phyloP scores from a whole-genome alignment of 2,113 vertebrate species.

The Lathamus discolor region DNA sequence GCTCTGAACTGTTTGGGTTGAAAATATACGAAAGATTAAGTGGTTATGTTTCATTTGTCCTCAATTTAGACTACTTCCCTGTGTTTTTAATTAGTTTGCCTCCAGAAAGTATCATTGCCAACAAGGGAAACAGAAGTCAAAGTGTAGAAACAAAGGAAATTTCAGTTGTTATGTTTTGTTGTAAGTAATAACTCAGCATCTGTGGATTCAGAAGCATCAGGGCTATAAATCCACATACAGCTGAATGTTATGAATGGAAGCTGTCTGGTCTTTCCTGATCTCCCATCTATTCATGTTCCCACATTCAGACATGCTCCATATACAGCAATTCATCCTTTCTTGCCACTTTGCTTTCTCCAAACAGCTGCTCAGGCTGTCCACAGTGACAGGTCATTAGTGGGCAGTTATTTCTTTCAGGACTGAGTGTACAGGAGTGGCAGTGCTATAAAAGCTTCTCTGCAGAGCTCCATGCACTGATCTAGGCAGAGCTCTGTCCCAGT shows the following conservation, averaged over 20 bases:
- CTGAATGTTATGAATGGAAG: conserved; percentile 54
- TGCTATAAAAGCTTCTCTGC: neutral
- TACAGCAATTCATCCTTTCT: conserved; percentile 49
- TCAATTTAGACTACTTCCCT: neutral
- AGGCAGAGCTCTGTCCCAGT: neutral
- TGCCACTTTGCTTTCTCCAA: neutral
- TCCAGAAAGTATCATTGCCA: conserved; percentile 15
- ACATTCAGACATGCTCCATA: conserved; percentile 26
- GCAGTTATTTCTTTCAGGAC: conserved; percentile 17
- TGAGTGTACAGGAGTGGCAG: neutral
- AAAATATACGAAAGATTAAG: neutral
- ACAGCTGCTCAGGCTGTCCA: conserved; percentile 38
- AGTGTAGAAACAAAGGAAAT: neutral
- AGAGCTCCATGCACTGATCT: neutral
- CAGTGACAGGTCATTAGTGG: conserved; percentile 55
- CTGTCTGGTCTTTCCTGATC: neutral
- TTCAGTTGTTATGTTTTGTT: conserved; percentile 15
- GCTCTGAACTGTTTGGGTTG: neutral
- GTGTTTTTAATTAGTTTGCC: neutral
- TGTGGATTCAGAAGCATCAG: neutral
- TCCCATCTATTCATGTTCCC: conserved; percentile 62
- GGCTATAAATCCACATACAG: conserved; percentile 44
- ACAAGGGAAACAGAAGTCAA: neutral
- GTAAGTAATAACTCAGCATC: conserved; percentile 25
- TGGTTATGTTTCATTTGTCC: neutral